phyloP scores from a whole-genome alignment of 1,140 invertebrate genomes.

The Drosophila kohkoa region DNA sequence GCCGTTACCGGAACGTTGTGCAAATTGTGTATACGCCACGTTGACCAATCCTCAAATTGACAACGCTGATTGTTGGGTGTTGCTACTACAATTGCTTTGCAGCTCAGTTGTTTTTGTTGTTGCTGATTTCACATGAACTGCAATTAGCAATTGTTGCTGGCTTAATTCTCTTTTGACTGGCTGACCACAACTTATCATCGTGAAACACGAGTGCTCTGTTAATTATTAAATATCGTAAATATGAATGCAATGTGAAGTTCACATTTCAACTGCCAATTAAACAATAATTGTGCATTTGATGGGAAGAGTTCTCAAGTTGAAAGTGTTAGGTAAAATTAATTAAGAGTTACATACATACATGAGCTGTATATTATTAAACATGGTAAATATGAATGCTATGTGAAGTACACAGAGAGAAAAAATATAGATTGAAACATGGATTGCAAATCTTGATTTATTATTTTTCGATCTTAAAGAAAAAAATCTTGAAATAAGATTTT shows the following conservation, averaged over 20 bases:
- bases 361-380: too few species aligned
- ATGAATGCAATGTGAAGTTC: conserved; percentile 7
- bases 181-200: conserved; percentile 16
- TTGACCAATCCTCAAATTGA: conserved; percentile 80
- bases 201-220: not conserved
- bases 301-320: conserved; percentile 36
- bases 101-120: conserved; percentile 17
- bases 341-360: not conserved
- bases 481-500: too few species aligned
- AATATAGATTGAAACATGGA: too few species aligned
- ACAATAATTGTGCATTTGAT: conserved; percentile 5
- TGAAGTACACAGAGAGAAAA: too few species aligned
- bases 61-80: conserved; percentile 67
- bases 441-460: too few species aligned
- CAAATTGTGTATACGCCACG: conserved; percentile 77
- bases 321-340: conserved; percentile 8
- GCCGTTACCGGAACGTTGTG: conserved; percentile 58
- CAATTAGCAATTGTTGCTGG: conserved; percentile 53
- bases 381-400: too few species aligned
- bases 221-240: conserved; percentile 10
- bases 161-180: conserved; percentile 27
- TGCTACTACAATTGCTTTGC: conserved; percentile 32
- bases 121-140: conserved; percentile 46
- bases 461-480: too few species aligned
- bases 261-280: not conserved